Base-by-base conservation (phyloP, 2,797 vertebrate species). In the Telmatherina bonti region DNA sequence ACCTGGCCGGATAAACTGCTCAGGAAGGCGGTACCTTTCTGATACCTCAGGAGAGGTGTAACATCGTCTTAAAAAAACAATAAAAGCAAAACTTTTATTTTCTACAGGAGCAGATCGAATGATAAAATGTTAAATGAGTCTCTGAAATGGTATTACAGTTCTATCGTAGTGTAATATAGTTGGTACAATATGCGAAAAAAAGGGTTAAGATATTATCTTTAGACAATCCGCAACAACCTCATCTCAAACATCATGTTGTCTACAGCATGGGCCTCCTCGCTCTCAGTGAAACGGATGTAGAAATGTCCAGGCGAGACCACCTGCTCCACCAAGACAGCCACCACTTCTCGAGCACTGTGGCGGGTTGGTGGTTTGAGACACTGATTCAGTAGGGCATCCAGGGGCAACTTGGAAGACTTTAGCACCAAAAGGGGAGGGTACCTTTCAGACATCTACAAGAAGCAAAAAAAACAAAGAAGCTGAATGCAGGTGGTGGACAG, bases 241-340 rank as follows among this genome's bases (percentile, higher is more conserved):
- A 99, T 97, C 80, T 96, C 95, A 69, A 97, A 78, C 95, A 98
- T 98, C 96, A 98, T 95, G 78, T 96, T 91, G 85, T 96, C 95
- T 51, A 98, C 88, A 5, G 93, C 83, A 27, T 86, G 88, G 35
- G 94, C 92, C 0, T 95, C 91, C 12, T 94, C 91, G 5, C 62
- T 89, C 69, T 92, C 89, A 30, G 88, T 93, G 84, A 96, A 90
- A 11, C 93, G 94, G 70, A 98, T 35, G 82, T 96, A 96, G 92
- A 99, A 99, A 54, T 94, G 90, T 79, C 93, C 94, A 0, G 97
- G 97, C 4, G 97, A 96, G 68, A 93, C 70, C 5, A 95, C 29
- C 0, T 91, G 90, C 57, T 96, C 96, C 82, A 98, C 96, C 67
- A 93, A 78, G 56, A 97, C 95, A 7, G 94, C 92, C 11, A 95